Base-by-base conservation (phyloP, 2,113 vertebrate genomes). In the Pogona vitticeps region DNA sequence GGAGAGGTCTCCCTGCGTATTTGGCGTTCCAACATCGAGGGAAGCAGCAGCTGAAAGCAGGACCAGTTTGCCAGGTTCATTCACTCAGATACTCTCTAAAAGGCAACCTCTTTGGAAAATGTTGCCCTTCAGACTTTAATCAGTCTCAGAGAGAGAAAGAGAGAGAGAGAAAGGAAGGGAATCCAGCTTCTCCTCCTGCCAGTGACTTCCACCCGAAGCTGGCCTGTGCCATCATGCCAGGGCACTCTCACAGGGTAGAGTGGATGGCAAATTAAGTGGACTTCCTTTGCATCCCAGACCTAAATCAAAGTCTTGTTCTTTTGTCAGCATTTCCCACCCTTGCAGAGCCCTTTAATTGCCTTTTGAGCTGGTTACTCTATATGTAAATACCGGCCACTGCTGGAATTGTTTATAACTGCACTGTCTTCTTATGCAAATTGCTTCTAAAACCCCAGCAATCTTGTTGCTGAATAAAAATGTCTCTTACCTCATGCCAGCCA, bases 381-480 rank as follows among this genome's bases (percentile, higher is more conserved):
- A 96, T 97, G 95, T 96, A 97, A 97, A 97, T 96, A 96, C 92
- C 82, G 92, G 95, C 95, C 96, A 95, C 95, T 95, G 94, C 94
- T 95, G 94, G 90, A 94, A 92, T 95, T 97, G 95, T 97, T 97
- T 97, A 95, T 94, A 96, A 95, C 94, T 93, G 96, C 93, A 96
- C 94, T 96, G 95, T 95, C 96, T 97, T 91, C 95, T 97, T 97
- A 96, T 96, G 96, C 95, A 97, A 96, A 96, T 96, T 81, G 87
- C 84, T 89, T 95, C 94, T 93, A 93, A 88, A 94, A 96, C 95
- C 93, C 91, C 90, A 92, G 95, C 46, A 21, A 91, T 95, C 92
- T 94, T 92, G 92, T 92, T 88, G 93, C 93, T 88, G 92, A 95
- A 95, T 94, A 86, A 95, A 96, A 95, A 93, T 31, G 90, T 91